Base-by-base conservation (phyloP, 2,113 vertebrate species). In the Lipophrys pholis region DNA sequence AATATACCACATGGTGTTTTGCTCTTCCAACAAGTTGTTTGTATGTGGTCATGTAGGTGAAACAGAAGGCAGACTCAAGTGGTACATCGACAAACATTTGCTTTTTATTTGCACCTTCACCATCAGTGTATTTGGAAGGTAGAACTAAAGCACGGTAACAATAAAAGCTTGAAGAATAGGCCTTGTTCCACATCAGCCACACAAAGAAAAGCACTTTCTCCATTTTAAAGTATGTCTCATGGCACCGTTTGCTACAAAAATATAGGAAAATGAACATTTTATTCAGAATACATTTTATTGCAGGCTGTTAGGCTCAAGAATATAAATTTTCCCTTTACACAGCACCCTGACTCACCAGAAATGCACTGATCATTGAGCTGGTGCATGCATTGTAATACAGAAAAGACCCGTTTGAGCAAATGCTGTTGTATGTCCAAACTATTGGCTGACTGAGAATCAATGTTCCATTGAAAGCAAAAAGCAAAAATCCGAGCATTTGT, bases 1-100 rank as follows among this genome's bases (percentile, higher is more conserved):
- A 80, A 69, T 53, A 38, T 30, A 58, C 38, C 63, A 69, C 68
- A 55, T 77, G 58, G 17, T 43, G 52, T 75, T 71, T 52, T 55
- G 41, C 65, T 42, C 51, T 11, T 61, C 38, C 57, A 39, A 58
- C 39, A 66, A 69, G 57, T 61, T 35, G 11, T 35, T 21, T 64
- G 10, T 51, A 17, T 58, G 49, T 72, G 65, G 66, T 54, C 57
- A 58, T 66, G 63, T 53, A 75, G 49, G 46, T 56, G 45, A 50
- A 54, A 49, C 50, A 57, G 62, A 42, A 76, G 58, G 41, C 1
- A 5, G 36, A 45, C 10, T 30, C 21, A 30, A 2, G 21, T 1
- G 0, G 17, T 36, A 38, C 17, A 51, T 15, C 55, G 46, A 61
- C 51, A 57, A 71, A 56, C 36, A 53, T 55, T 17, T 54, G 16